A percentile compares a stretch with the other conserved stretches of the same genome.
These are phyloP conservation scores for Stylophora pistillata DNA, from an alignment of 64 coral and sea anemone genomes.

Conservation along the genomic window DNA sequence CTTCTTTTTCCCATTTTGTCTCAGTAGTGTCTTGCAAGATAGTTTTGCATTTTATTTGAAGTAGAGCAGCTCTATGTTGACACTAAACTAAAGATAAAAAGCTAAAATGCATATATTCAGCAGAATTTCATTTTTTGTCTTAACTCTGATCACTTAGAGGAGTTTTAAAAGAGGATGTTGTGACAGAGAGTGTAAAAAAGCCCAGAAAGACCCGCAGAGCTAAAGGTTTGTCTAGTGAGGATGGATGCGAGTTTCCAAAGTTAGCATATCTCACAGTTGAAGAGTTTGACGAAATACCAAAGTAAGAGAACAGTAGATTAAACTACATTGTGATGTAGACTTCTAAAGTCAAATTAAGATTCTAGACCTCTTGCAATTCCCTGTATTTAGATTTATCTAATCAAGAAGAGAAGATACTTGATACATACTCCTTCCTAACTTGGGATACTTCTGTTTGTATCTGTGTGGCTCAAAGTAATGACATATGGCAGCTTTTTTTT, in stretches of 20 bases:
- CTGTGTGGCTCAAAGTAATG: no score
- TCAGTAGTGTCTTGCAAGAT: no score
- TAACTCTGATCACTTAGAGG: background rate
- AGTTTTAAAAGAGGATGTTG: background rate
- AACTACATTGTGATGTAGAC: background rate
- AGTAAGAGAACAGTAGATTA: slow-evolving; percentile 46
- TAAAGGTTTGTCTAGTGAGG: background rate
- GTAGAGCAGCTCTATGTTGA: no score
- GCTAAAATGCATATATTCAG: background rate
- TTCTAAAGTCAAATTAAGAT: background rate
- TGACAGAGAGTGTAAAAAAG: background rate
- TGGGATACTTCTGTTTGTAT: no score
- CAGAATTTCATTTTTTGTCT: background rate
- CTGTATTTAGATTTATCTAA: no score
- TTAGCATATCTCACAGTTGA: slow-evolving; percentile 86
- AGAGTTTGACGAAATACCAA: slow-evolving; percentile 90
- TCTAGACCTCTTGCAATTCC: no score
- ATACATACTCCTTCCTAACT: no score
- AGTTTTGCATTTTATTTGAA: no score
- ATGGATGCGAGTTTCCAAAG: slow-evolving; percentile 32
- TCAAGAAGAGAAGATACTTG: no score
- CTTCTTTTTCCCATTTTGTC: no score
- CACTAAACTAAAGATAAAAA: background rate
- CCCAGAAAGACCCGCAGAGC: slow-evolving; percentile 13
- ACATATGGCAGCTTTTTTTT: no score